These are phyloP conservation scores for Ypsolopha sequella DNA, from an alignment of 2,888 invertebrate genomes.

Conservation along the genomic window DNA sequence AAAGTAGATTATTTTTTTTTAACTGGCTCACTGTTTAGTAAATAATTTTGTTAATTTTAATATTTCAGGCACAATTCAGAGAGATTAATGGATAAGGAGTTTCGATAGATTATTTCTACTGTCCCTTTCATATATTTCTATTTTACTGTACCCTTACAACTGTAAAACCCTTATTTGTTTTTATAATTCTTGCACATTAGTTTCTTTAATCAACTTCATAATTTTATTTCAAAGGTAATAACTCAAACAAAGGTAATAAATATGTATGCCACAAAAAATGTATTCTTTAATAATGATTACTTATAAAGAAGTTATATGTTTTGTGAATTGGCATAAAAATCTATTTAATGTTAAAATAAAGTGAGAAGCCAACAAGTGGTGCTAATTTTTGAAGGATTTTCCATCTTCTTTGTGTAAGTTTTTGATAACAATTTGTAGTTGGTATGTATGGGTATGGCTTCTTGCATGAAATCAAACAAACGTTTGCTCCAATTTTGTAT, in stretches of 20 bases:
- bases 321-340: not conserved
- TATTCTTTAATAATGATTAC: not conserved
- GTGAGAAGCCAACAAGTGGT: constrained; percentile 64
- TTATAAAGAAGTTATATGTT: not conserved
- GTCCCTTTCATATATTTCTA: no score
- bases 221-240: not conserved
- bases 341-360: constrained; percentile 21
- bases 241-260: not conserved
- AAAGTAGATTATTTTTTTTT: no score
- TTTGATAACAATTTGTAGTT: constrained; percentile 46
- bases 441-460: constrained; percentile 35
- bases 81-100: no score
- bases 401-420: constrained; percentile 43
- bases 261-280: not conserved
- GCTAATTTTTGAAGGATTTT: constrained; percentile 68
- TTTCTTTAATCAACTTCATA: no score
- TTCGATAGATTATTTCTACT: no score
- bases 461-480: constrained; percentile 23
- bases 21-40: no score
- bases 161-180: no score
- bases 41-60: no score
- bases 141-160: no score
- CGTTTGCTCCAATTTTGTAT: constrained; percentile 25
- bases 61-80: no score
- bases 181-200: no score